Evolutionary conservation across 2,113 vertebrate genomes (phyloP).

Genomic region (Felis chaus): DNA sequence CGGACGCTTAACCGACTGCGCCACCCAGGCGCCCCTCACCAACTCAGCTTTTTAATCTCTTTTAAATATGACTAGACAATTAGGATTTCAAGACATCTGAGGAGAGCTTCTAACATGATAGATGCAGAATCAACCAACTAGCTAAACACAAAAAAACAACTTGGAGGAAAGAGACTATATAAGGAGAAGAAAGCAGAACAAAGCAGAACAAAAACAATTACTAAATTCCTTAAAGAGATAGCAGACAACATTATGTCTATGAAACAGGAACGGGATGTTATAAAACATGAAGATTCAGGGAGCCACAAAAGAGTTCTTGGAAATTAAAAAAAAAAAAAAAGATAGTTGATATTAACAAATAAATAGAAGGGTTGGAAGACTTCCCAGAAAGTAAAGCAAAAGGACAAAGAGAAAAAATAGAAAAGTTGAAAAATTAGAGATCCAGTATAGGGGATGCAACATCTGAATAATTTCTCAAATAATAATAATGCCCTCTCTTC

Average conservation of each 20-base stretch:
- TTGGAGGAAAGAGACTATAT: not conserved
- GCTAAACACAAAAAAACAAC: not conserved
- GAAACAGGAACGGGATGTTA: not conserved
- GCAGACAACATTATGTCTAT: not conserved
- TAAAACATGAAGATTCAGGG: not conserved
- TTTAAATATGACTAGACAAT: not conserved
- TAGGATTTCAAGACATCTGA: not conserved
- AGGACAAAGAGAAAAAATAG: not conserved
- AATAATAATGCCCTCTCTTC: not conserved
- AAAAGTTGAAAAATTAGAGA: not conserved
- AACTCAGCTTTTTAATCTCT: not conserved
- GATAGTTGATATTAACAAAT: not conserved
- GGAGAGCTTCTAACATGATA: not conserved
- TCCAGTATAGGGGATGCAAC: not conserved
- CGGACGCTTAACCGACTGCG: too few species aligned
- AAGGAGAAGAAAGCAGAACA: not conserved
- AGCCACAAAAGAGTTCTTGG: not conserved
- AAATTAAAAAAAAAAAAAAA: not conserved
- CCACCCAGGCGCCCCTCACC: too few species aligned
- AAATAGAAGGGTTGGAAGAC: not conserved
- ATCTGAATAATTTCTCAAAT: not conserved
- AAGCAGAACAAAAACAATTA: not conserved
- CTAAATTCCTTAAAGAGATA: not conserved
- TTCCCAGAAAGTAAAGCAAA: slow-evolving; percentile 6
- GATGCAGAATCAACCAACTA: not conserved